Base-by-base conservation (phyloP, 2,888 invertebrate genomes). In the Xanthia icteritia region DNA sequence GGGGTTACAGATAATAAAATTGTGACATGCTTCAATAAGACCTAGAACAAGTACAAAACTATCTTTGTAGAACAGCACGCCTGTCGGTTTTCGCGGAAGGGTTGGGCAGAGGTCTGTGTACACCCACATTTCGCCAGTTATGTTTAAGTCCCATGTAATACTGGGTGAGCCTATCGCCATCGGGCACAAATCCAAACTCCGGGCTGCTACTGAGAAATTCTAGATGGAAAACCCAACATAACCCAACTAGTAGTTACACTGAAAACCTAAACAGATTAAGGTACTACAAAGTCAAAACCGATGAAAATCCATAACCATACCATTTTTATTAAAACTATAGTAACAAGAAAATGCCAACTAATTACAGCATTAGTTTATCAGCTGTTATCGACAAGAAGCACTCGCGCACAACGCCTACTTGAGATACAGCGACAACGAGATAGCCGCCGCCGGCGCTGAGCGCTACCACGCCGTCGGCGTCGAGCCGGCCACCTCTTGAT, bases 321-420 rank as follows among this genome's bases (percentile, higher is more conserved):
- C 15, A 51, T 27, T 61, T 58, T 71, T 36, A 54, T 27, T 17
- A 45, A 63, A 48, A 81, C 36, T 17, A 23, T 36, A 23, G 58
- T 66, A 67, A 36, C 73, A 60, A 67, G 51, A 42, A 72, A 74
- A 56, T 42, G 36, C 56, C 20, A 61, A 51, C 75, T 81, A 81
- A 85, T 82, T 69, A 82, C 76, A 73, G 60, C 31, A 67, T 63
- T 45, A 54, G 65, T 39, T 69, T 75, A 85, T 81, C 82, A 66
- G 60, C 4, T 81, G 61, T 82, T 82, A 82, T 82, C 82, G 45
- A 66, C n/a, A 76, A 81, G 82, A 69, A 76, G 64, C 82, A 76
- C 72, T 85, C 76, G 76, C 71, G 72, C 74, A 45, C 76, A 60
- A 56, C 83, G 77, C 73, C 74, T 72, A 71, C 79, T 84, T 66